A percentile compares a stretch with the other conserved stretches of the same genome.
Conservation (phyloP, 2,113 vertebrate genomes). For the Anolis carolinensis region DNA sequence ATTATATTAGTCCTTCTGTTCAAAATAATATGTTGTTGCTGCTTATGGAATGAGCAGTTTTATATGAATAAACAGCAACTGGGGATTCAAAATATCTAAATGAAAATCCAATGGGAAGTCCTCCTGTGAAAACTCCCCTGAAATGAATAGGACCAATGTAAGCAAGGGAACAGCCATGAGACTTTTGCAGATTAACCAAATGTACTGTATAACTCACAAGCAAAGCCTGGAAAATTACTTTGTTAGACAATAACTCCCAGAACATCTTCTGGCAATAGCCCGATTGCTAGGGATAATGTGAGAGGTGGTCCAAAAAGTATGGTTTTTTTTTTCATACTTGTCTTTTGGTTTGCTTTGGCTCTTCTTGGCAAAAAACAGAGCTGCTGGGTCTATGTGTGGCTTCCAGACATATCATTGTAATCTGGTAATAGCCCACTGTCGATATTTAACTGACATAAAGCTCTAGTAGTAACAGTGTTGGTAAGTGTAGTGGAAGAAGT, state of each 20-base stretch:
- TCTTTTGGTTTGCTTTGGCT: no score
- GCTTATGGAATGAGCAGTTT: not conserved
- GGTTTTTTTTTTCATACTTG: no score
- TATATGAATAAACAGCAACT: not conserved
- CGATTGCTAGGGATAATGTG: no score
- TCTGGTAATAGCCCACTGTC: not conserved
- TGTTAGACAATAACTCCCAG: no score
- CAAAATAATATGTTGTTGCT: not conserved
- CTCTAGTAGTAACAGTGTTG: not conserved
- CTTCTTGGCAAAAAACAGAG: no score
- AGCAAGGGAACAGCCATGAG: not conserved
- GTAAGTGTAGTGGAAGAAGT: not conserved
- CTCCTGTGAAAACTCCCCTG: not conserved
- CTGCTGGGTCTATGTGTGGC: no score
- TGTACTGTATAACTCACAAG: not conserved
- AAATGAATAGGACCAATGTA: not conserved
- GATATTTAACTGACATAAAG: not conserved
- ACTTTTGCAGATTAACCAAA: not conserved
- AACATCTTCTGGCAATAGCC: no score
- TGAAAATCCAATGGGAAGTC: not conserved
- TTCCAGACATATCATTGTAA: not conserved
- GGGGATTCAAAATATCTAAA: not conserved
- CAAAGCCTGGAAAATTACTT: no score
- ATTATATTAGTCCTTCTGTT: not conserved
- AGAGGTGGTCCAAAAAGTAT: no score